Percentiles rank a stretch among this genome's conserved stretches.
phyloP scores from a whole-genome alignment of 2,797 vertebrate genomes.

The Oophaga sylvatica region DNA sequence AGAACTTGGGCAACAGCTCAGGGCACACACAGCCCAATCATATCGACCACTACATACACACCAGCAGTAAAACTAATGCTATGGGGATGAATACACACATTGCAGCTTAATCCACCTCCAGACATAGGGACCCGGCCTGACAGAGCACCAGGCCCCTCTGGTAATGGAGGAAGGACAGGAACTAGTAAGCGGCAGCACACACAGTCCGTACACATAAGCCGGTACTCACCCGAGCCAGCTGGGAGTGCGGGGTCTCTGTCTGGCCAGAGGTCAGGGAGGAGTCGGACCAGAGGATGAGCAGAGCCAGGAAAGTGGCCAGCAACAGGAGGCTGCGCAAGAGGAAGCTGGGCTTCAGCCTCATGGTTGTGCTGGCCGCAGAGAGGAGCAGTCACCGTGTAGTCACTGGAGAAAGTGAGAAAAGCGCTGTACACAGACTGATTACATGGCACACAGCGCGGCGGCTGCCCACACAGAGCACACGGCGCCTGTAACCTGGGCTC shows the following conservation, averaged over 20 bases:
- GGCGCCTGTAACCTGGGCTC: not conserved
- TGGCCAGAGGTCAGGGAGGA: constrained; percentile 81
- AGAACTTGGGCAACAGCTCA: too few relatives aligned
- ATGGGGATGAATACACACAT: constrained; percentile 42
- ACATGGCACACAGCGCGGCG: not conserved
- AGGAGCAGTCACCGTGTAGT: not conserved
- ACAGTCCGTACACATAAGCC: too few relatives aligned
- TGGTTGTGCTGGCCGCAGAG: constrained; percentile 67
- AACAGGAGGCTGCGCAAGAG: constrained; percentile 84
- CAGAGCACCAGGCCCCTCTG: not conserved
- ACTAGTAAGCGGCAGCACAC: too few relatives aligned
- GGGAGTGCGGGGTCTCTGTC: too few relatives aligned
- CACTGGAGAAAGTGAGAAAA: too few relatives aligned
- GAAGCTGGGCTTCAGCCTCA: constrained; percentile 91
- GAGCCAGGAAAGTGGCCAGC: constrained; percentile 84
- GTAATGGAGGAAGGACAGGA: too few relatives aligned
- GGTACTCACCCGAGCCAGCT: too few relatives aligned
- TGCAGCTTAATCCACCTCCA: not conserved
- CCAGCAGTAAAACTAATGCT: not conserved
- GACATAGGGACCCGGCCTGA: constrained; percentile 11
- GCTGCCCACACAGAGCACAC: not conserved
- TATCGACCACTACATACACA: too few relatives aligned
- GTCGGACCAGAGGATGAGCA: constrained; percentile 83
- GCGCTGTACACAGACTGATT: not conserved
- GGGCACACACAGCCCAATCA: too few relatives aligned